These are phyloP conservation scores for Drosophila subquinaria DNA, from an alignment of 2,888 invertebrate species.

Conservation along the genomic window DNA sequence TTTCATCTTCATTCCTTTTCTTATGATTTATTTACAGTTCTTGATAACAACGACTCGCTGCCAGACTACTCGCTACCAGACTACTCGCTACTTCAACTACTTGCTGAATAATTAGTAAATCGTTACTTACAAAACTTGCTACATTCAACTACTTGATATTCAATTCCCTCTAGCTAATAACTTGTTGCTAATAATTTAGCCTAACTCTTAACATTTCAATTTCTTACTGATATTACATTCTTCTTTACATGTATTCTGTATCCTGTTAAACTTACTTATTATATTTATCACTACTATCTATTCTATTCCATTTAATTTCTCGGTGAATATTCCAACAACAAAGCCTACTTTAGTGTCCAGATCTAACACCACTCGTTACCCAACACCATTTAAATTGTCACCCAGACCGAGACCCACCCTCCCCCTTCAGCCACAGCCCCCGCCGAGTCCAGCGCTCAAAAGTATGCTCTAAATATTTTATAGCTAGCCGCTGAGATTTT, in stretches of 20 bases:
- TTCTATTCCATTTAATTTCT: not conserved
- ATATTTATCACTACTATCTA: not conserved
- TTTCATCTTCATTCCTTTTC: too few species aligned
- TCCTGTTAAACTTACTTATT: too few species aligned
- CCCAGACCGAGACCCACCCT: constrained; percentile 8
- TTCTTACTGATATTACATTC: not conserved
- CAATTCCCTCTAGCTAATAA: too few species aligned
- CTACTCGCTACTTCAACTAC: not conserved
- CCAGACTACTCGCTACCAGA: too few species aligned
- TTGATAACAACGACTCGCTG: too few species aligned
- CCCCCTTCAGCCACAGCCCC: not conserved
- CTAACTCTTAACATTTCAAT: too few species aligned
- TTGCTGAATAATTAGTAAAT: too few species aligned
- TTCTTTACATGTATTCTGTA: too few species aligned
- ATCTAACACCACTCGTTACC: constrained; percentile 9
- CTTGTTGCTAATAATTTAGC: too few species aligned
- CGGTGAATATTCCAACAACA: not conserved
- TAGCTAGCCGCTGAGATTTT: constrained; percentile 62
- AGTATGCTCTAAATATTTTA: constrained; percentile 72
- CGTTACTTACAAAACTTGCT: too few species aligned
- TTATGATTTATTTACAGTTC: too few species aligned
- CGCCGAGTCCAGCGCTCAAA: constrained; percentile 26
- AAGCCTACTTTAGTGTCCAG: not conserved
- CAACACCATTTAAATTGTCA: constrained; percentile 58
- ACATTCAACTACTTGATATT: too few species aligned